phyloP scores from a whole-genome alignment of 2,888 invertebrate genomes.

The Timandra comae region DNA sequence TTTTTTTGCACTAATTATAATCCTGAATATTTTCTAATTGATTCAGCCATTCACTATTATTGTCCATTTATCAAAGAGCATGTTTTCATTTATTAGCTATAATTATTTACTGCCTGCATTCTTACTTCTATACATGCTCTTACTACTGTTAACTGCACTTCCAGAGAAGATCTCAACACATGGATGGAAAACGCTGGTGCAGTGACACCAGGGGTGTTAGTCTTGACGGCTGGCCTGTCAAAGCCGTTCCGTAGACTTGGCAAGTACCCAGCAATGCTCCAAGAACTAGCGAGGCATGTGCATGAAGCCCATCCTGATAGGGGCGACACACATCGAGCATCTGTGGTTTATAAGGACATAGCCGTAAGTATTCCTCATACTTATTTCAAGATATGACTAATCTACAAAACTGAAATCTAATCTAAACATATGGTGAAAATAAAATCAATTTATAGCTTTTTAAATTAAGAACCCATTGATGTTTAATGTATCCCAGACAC shows the following conservation, averaged over 20 bases:
- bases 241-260: conserved; percentile 96
- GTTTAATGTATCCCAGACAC: no score
- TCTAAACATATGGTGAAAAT: background rate
- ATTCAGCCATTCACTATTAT: no score
- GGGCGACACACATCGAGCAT: conserved; percentile 97
- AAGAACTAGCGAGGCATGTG: conserved; percentile 96
- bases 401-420: no score
- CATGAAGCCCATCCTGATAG: conserved; percentile 97
- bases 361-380: conserved; percentile 82
- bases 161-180: conserved; percentile 88
- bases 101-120: no score
- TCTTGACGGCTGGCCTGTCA: conserved; percentile 93
- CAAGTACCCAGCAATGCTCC: conserved; percentile 95
- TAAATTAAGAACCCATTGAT: no score
- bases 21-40: no score
- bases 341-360: conserved; percentile 95
- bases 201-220: conserved; percentile 89
- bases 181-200: conserved; percentile 94
- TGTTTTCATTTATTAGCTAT: no score
- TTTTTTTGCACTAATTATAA: no score
- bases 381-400: no score
- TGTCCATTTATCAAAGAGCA: no score
- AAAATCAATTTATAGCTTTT: background rate
- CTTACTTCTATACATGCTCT: no score
- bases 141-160: no score